Evolutionary conservation across 2,888 invertebrate genomes (phyloP).

Genomic region (Cantharis rufa): DNA sequence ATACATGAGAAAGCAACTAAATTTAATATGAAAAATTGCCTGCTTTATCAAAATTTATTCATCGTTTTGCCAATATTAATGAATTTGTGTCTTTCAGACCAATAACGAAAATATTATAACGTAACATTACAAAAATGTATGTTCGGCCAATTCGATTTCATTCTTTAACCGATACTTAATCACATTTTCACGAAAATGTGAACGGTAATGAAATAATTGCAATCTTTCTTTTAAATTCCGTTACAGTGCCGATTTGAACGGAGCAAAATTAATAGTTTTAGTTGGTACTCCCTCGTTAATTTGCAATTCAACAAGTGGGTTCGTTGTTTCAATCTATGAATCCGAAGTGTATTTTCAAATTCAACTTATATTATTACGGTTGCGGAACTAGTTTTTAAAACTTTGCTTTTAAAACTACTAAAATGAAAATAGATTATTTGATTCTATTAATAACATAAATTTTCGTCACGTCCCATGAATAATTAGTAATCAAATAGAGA

Average conservation of each 20-base stretch:
- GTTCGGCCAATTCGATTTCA: not conserved
- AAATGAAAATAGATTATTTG: not conserved
- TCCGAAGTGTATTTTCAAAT: not conserved
- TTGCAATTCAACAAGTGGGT: not conserved
- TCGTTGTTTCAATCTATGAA: not conserved
- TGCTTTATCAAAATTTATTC: not conserved
- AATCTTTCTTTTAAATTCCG: not conserved
- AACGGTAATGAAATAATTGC: not conserved
- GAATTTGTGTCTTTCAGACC: not conserved
- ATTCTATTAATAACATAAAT: not conserved
- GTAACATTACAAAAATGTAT: not conserved
- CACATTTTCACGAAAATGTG: not conserved
- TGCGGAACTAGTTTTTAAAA: not conserved
- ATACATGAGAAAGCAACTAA: not conserved
- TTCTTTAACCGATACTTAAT: not conserved
- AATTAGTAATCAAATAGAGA: too few relatives aligned
- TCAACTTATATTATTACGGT: not conserved
- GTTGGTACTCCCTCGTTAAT: not conserved
- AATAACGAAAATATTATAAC: not conserved
- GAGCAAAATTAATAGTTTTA: not conserved
- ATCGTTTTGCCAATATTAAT: not conserved
- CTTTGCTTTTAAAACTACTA: not conserved
- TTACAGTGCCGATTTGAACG: not conserved
- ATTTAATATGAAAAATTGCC: not conserved
- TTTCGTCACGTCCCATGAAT: too few relatives aligned